A percentile compares a stretch with the other conserved stretches of the same genome.
Evolutionary conservation across 2,888 invertebrate genomes (phyloP).

Genomic region (Creontiades dilutus): DNA sequence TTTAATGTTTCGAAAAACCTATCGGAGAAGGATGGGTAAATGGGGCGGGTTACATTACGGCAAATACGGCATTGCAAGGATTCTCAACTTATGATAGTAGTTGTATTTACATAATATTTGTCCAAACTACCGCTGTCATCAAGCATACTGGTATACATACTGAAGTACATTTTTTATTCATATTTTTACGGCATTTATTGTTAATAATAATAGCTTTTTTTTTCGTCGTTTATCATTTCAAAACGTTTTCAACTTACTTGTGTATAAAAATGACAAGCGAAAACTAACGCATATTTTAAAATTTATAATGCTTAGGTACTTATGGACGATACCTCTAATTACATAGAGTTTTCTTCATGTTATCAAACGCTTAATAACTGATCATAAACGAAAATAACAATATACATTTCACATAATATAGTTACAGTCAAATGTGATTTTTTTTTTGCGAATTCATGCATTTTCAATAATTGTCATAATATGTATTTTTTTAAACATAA

Average conservation of each 20-base stretch:
- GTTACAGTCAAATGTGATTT: slow-evolving; percentile 44
- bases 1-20: background rate
- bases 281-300: slow-evolving; percentile 60
- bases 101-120: slow-evolving; percentile 26
- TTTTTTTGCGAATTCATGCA: slow-evolving; percentile 10
- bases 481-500: slow-evolving; percentile 35
- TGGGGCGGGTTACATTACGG: slow-evolving; percentile 29
- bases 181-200: slow-evolving; percentile 44
- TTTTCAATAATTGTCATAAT: slow-evolving; percentile 8
- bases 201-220: slow-evolving; percentile 34
- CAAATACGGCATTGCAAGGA: slow-evolving; percentile 11
- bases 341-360: slow-evolving; percentile 47
- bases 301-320: slow-evolving; percentile 61
- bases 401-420: slow-evolving; percentile 33
- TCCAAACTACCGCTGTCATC: slow-evolving; percentile 50
- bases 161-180: slow-evolving; percentile 29
- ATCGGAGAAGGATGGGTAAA: slow-evolving; percentile 6
- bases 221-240: slow-evolving; percentile 38
- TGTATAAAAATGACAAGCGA: slow-evolving; percentile 68
- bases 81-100: slow-evolving; percentile 21
- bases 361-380: slow-evolving; percentile 45
- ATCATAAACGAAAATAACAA: slow-evolving; percentile 43
- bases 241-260: slow-evolving; percentile 45
- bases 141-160: slow-evolving; percentile 57
- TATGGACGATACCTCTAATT: slow-evolving; percentile 65